These are phyloP conservation scores for Drosophila multiciliata DNA, from an alignment of 2,888 invertebrate species.

Conservation along the genomic window DNA sequence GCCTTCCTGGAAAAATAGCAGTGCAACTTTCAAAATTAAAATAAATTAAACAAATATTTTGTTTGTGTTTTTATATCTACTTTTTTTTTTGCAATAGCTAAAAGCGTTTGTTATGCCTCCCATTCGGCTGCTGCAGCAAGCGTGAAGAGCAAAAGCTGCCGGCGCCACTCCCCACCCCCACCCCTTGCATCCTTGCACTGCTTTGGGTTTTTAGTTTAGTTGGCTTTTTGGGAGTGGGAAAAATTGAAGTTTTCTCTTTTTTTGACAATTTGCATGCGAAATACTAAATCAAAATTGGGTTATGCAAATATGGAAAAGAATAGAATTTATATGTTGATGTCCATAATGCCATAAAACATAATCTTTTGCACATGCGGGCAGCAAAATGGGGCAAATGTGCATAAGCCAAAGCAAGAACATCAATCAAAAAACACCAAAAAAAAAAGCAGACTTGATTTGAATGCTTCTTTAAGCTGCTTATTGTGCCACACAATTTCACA, in stretches of 20 bases:
- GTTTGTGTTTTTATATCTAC: slow-evolving; percentile 48
- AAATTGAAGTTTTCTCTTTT: slow-evolving; percentile 21
- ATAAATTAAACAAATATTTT: slow-evolving; percentile 81
- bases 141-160: slow-evolving; percentile 36
- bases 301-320: slow-evolving; percentile 38
- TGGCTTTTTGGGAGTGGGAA: background rate
- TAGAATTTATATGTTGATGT: background rate
- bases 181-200: background rate
- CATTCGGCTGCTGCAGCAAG: slow-evolving; percentile 49
- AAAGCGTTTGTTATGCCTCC: background rate
- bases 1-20: slow-evolving; percentile 40
- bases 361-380: background rate
- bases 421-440: background rate
- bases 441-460: background rate
- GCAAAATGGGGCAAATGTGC: background rate
- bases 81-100: slow-evolving; percentile 51
- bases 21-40: slow-evolving; percentile 75
- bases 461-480: background rate
- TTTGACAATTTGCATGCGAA: slow-evolving; percentile 56
- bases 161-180: slow-evolving; percentile 9
- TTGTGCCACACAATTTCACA: background rate
- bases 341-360: slow-evolving; percentile 2
- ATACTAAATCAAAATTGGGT: slow-evolving; percentile 59
- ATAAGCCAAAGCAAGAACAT: background rate
- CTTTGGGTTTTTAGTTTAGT: slow-evolving; percentile 7